Conservation (phyloP, 2,797 vertebrate genomes). For the Enteromius thamalakanensis region DNA sequence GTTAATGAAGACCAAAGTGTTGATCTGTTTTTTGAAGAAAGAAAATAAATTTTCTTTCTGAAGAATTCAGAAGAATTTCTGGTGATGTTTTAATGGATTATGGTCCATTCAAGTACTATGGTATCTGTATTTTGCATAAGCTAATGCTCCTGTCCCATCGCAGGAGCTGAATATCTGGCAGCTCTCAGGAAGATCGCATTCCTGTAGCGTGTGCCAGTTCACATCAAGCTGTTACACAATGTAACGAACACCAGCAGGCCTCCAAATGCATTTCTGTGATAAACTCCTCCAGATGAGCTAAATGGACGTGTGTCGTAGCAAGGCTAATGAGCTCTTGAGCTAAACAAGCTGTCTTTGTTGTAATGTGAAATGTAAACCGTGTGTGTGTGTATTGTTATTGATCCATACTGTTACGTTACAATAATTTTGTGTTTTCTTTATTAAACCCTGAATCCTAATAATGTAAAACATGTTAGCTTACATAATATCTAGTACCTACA, state of each 20-base stretch:
- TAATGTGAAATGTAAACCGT: constrained; percentile 48
- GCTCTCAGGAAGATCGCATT: constrained; percentile 52
- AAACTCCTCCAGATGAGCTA: constrained; percentile 45
- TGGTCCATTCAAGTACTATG: not conserved
- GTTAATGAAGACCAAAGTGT: not conserved
- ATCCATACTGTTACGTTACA: constrained; percentile 8
- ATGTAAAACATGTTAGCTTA: constrained; percentile 6
- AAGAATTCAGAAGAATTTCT: not conserved
- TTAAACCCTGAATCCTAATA: not conserved
- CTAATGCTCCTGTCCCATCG: constrained; percentile 36
- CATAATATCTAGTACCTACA: not conserved
- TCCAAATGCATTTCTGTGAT: constrained; percentile 56
- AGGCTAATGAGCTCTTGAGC: constrained; percentile 54
- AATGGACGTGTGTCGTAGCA: constrained; percentile 51
- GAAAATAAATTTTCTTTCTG: too few species aligned
- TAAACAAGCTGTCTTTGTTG: constrained; percentile 62
- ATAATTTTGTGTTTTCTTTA: constrained; percentile 18
- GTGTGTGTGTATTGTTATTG: constrained; percentile 36
- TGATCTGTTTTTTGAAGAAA: not conserved
- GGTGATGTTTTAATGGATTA: not conserved
- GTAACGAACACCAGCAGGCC: constrained; percentile 55
- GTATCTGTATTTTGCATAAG: constrained; percentile 35
- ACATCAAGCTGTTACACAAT: constrained; percentile 50
- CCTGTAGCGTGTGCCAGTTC: constrained; percentile 47
- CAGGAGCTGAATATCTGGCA: constrained; percentile 43